Evolutionary conservation across 1,140 invertebrate genomes (phyloP).

Genomic region (Sarcophaga bullata): DNA sequence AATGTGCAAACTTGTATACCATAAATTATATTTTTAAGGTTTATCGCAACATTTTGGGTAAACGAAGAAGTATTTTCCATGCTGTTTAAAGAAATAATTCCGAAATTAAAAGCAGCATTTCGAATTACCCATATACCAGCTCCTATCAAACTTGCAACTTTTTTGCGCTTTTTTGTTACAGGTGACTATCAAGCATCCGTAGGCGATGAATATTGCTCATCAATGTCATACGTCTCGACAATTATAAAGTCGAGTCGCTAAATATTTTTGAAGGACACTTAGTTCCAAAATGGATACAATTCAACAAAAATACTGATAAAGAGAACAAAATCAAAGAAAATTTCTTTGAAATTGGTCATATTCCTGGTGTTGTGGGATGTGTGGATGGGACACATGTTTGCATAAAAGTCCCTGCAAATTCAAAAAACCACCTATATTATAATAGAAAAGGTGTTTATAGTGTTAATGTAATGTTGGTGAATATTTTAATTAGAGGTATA

Average conservation of each 20-base stretch:
- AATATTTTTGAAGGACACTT: no score
- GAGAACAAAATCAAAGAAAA: not conserved
- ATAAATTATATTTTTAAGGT: not conserved
- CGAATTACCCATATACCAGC: not conserved
- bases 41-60: not conserved
- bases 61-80: not conserved
- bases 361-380: not conserved
- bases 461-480: not conserved
- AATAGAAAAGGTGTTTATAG: not conserved
- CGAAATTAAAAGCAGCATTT: not conserved
- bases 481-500: no score
- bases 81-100: not conserved
- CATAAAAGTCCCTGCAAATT: not conserved
- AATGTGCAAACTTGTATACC: not conserved
- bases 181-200: not conserved
- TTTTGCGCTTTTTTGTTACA: not conserved
- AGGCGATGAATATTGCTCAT: not conserved
- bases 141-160: not conserved
- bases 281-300: not conserved
- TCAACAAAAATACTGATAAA: not conserved
- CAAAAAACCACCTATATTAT: not conserved
- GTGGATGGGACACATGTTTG: not conserved
- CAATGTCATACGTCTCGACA: not conserved
- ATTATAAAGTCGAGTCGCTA: not conserved
- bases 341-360: not conserved